These are phyloP conservation scores for Capra hircus DNA, from an alignment of 2,113 vertebrate genomes.

Conservation along the genomic window DNA sequence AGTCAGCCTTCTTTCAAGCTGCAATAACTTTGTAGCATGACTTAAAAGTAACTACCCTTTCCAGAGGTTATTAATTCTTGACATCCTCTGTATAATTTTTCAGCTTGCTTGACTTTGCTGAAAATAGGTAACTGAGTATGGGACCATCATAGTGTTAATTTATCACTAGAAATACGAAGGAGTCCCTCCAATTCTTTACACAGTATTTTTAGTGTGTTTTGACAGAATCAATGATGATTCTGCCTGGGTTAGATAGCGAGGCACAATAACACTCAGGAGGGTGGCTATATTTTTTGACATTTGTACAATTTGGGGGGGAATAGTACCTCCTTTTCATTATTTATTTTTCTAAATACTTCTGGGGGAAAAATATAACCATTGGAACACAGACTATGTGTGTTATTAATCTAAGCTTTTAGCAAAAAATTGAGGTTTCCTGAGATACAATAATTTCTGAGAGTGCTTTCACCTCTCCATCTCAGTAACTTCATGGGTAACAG, in stretches of 20 bases:
- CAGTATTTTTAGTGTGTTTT: constrained; percentile 72
- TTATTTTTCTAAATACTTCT: constrained; percentile 70
- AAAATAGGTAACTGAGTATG: not conserved
- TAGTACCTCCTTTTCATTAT: constrained; percentile 59
- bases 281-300: constrained; percentile 72
- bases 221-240: constrained; percentile 53
- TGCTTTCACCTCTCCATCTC: not conserved
- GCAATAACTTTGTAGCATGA: not conserved
- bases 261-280: constrained; percentile 71
- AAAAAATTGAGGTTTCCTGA: not conserved
- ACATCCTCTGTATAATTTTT: not conserved
- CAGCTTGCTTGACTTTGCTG: constrained; percentile 39
- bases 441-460: constrained; percentile 37
- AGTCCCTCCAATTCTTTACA: constrained; percentile 41
- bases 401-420: constrained; percentile 51
- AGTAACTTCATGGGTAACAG: not conserved
- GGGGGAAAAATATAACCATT: constrained; percentile 51
- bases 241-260: constrained; percentile 65
- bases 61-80: constrained; percentile 40
- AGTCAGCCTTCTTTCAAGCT: not conserved
- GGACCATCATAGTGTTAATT: constrained; percentile 23
- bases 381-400: not conserved
- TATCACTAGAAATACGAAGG: constrained; percentile 47
- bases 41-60: not conserved
- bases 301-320: constrained; percentile 67